Percentiles rank a stretch among this genome's conserved stretches.
Conservation (phyloP, 1,140 invertebrate species). For the Yoshiicerus persimilis region DNA sequence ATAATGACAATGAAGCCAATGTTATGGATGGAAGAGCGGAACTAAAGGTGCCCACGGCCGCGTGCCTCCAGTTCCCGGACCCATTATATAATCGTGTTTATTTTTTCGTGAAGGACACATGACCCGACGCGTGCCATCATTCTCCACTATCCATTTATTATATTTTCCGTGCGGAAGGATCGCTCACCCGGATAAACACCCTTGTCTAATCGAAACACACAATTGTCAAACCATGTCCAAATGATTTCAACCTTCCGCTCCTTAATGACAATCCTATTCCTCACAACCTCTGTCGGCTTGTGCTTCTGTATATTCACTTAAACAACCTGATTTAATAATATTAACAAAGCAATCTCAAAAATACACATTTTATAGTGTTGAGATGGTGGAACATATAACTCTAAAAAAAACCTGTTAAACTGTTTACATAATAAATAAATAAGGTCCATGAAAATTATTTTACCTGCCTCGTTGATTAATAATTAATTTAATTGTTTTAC, state of each 20-base stretch:
- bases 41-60: background rate
- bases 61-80: background rate
- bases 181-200: slow-evolving; percentile 41
- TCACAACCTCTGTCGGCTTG: background rate
- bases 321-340: too few species aligned
- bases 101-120: slow-evolving; percentile 11
- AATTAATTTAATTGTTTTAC: too few species aligned
- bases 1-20: background rate
- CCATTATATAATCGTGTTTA: slow-evolving; percentile 28
- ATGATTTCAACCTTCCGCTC: slow-evolving; percentile 23
- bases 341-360: too few species aligned
- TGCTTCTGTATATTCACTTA: background rate
- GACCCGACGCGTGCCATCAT: slow-evolving; percentile 31
- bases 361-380: too few species aligned
- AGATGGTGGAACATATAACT: too few species aligned
- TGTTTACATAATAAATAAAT: too few species aligned
- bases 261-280: slow-evolving; percentile 9
- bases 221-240: slow-evolving; percentile 34
- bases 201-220: slow-evolving; percentile 42
- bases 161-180: slow-evolving; percentile 31
- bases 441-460: too few species aligned
- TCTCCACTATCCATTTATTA: slow-evolving; percentile 22
- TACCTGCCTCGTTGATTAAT: too few species aligned
- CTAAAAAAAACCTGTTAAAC: too few species aligned
- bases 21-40: background rate